phyloP scores from a whole-genome alignment of 2,113 vertebrate species.

The Anolis sagrei region DNA sequence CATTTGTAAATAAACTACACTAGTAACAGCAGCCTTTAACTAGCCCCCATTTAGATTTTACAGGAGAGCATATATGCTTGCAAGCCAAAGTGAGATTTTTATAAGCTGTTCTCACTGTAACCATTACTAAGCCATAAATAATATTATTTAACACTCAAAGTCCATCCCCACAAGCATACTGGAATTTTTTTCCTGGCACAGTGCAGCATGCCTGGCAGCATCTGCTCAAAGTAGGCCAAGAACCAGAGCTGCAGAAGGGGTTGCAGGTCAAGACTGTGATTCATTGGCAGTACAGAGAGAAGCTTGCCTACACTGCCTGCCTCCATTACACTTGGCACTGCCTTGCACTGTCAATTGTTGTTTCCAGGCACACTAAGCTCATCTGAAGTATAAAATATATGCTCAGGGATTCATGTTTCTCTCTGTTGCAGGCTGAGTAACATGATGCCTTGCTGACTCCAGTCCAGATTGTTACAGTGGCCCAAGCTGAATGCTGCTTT shows the following conservation, averaged over 20 bases:
- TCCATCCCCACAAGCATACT: slow-evolving; percentile 12
- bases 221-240: slow-evolving; percentile 40
- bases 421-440: slow-evolving; percentile 24
- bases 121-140: slow-evolving; percentile 50
- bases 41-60: slow-evolving; percentile 29
- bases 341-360: slow-evolving; percentile 47
- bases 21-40: slow-evolving; percentile 46
- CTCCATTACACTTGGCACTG: slow-evolving; percentile 39
- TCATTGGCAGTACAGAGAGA: slow-evolving; percentile 38
- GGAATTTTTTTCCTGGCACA: slow-evolving; percentile 50
- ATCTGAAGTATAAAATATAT: slow-evolving; percentile 53
- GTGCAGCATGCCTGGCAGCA: slow-evolving; percentile 46
- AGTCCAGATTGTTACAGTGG: background rate
- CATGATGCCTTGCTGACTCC: slow-evolving; percentile 2
- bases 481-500: slow-evolving; percentile 1
- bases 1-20: slow-evolving; percentile 30
- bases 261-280: slow-evolving; percentile 42
- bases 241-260: slow-evolving; percentile 46
- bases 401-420: slow-evolving; percentile 28
- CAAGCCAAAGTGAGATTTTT: slow-evolving; percentile 49
- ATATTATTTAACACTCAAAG: slow-evolving; percentile 45
- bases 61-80: slow-evolving; percentile 29
- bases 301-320: slow-evolving; percentile 10
- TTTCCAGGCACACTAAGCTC: slow-evolving; percentile 48
- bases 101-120: slow-evolving; percentile 35